Percentiles rank a stretch among this genome's conserved stretches.
Evolutionary conservation across 2,113 vertebrate genomes (phyloP).

Genomic region (Scatophagus argus): DNA sequence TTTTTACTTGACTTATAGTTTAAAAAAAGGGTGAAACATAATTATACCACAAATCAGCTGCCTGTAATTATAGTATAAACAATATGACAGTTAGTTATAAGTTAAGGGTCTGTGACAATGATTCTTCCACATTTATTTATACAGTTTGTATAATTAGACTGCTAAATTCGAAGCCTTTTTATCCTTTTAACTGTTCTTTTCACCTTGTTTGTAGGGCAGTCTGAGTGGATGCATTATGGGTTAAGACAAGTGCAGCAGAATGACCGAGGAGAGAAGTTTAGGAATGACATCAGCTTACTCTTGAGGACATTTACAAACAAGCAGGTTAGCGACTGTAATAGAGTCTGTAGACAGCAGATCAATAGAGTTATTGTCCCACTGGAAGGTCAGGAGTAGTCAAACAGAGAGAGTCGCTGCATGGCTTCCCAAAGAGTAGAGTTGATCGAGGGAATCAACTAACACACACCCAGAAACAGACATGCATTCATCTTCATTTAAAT

Average conservation of each 20-base stretch:
- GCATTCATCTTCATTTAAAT: slow-evolving; percentile 16
- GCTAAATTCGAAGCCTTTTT: not conserved
- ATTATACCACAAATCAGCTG: too few relatives aligned
- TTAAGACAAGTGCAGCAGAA: slow-evolving; percentile 9
- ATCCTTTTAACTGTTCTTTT: not conserved
- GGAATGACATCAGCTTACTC: slow-evolving; percentile 46
- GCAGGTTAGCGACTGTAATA: slow-evolving; percentile 70
- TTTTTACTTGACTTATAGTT: not conserved
- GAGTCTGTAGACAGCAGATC: slow-evolving; percentile 68
- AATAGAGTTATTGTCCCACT: slow-evolving; percentile 70
- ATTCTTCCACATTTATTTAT: too few relatives aligned
- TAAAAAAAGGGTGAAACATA: too few relatives aligned
- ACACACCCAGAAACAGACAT: slow-evolving; percentile 9
- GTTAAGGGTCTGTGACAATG: too few relatives aligned
- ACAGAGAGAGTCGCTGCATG: slow-evolving; percentile 19
- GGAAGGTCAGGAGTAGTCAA: slow-evolving; percentile 57
- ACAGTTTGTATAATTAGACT: too few relatives aligned
- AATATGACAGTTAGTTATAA: too few relatives aligned
- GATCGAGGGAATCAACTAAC: slow-evolving; percentile 6
- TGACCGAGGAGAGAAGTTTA: not conserved
- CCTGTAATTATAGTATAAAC: too few relatives aligned
- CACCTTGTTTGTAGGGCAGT: not conserved
- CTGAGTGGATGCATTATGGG: slow-evolving; percentile 12
- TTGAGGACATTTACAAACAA: slow-evolving; percentile 64
- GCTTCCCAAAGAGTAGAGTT: slow-evolving; percentile 31